phyloP scores from a whole-genome alignment of 2,888 invertebrate species.

The Sinodicranocentrus sp. region DNA sequence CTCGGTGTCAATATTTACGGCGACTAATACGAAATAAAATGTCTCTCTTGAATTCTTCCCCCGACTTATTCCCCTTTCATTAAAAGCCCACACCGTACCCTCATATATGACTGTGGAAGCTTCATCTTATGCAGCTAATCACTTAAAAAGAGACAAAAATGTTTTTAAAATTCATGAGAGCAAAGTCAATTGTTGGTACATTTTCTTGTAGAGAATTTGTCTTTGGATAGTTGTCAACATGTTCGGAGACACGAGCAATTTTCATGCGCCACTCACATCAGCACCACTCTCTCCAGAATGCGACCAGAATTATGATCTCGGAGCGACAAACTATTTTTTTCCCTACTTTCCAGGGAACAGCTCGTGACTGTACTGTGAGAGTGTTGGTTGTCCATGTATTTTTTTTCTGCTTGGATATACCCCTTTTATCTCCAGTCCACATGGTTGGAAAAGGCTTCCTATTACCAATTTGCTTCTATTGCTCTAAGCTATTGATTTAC shows the following conservation, averaged over 20 bases:
- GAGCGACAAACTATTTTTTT: slow-evolving; percentile 17
- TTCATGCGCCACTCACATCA: slow-evolving; percentile 21
- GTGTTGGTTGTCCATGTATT: not conserved
- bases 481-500: slow-evolving; percentile 58
- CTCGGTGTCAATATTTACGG: too few relatives aligned
- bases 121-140: slow-evolving; percentile 5
- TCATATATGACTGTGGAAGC: too few relatives aligned
- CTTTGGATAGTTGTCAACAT: slow-evolving; percentile 41
- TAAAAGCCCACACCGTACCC: too few relatives aligned
- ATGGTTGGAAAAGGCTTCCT: not conserved
- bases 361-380: slow-evolving; percentile 2
- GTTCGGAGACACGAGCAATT: slow-evolving; percentile 12
- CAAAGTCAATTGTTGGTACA: slow-evolving; percentile 25
- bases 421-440: too few relatives aligned
- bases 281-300: slow-evolving; percentile 14
- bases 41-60: too few relatives aligned
- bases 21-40: too few relatives aligned
- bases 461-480: slow-evolving; percentile 28
- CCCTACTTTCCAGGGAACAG: not conserved
- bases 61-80: too few relatives aligned
- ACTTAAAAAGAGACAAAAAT: slow-evolving; percentile 17
- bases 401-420: not conserved
- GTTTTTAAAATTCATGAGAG: slow-evolving; percentile 45
- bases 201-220: slow-evolving; percentile 26
- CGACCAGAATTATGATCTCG: slow-evolving; percentile 19